Percentiles rank a stretch among this genome's conserved stretches.
Conservation (phyloP, 2,888 invertebrate species). For the Tethea ocularis region DNA sequence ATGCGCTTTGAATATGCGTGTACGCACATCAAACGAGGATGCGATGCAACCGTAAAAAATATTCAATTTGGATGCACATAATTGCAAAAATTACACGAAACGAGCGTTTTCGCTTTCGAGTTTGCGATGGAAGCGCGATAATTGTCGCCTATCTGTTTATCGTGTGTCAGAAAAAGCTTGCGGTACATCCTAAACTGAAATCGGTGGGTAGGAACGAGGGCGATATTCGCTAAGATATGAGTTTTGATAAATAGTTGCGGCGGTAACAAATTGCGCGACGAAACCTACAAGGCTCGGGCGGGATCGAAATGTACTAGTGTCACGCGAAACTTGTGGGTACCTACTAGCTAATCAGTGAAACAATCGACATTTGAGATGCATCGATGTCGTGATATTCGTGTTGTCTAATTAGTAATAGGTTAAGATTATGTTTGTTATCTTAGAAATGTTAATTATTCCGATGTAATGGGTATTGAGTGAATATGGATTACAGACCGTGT, state of each 20-base stretch:
- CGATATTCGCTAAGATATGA: conserved; percentile 43
- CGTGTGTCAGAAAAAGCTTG: conserved; percentile 66
- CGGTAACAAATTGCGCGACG: conserved; percentile 46
- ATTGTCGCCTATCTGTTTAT: conserved; percentile 63
- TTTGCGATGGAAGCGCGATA: conserved; percentile 61
- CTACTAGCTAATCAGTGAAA: conserved; percentile 7
- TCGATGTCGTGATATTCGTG: conserved; percentile 6
- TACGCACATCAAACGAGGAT: conserved; percentile 58
- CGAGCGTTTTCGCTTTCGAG: conserved; percentile 63
- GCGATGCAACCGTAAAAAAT: conserved; percentile 58
- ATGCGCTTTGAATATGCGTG: conserved; percentile 71
- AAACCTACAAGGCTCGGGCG: conserved; percentile 39
- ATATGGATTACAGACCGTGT: too few species aligned
- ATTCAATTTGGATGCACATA: conserved; percentile 73
- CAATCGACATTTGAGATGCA: conserved; percentile 16
- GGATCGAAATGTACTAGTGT: conserved; percentile 39
- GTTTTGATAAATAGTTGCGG: conserved; percentile 54
- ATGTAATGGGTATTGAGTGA: too few species aligned
- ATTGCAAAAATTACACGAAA: conserved; percentile 60
- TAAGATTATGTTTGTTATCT: background rate
- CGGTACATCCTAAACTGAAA: conserved; percentile 55
- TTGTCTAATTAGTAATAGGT: background rate
- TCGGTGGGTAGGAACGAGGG: conserved; percentile 32
- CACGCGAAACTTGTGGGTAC: conserved; percentile 43
- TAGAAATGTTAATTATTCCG: background rate